Evolutionary conservation across 2,797 vertebrate genomes (phyloP).

Genomic region (Cynopterus sphinx): DNA sequence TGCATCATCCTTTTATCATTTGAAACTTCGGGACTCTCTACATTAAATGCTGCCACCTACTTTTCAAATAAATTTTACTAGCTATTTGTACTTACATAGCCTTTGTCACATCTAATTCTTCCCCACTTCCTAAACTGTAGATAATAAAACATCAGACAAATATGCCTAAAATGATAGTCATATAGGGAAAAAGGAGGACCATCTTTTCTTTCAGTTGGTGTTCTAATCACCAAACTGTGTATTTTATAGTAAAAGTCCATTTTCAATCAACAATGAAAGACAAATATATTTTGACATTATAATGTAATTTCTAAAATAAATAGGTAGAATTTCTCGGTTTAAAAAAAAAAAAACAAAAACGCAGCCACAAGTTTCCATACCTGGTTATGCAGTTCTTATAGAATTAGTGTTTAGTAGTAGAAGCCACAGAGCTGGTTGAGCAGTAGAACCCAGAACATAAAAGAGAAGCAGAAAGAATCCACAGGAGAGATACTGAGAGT

Average conservation of each 20-base stretch:
- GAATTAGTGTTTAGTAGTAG: neutral
- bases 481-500: neutral
- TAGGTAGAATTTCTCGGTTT: neutral
- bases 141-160: neutral
- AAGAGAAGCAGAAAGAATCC: neutral
- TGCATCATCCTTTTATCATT: neutral
- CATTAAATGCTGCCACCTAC: constrained; percentile 39
- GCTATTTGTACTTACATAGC: neutral
- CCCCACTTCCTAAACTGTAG: neutral
- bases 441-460: neutral
- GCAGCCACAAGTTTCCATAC: neutral
- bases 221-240: neutral
- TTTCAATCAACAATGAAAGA: neutral
- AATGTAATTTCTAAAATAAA: neutral
- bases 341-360: neutral
- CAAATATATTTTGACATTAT: neutral
- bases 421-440: neutral
- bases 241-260: neutral
- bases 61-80: neutral
- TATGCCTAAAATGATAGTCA: neutral
- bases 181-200: neutral
- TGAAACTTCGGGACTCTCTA: neutral
- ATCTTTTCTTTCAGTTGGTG: neutral
- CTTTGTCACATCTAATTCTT: neutral
- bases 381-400: neutral